phyloP scores from a whole-genome alignment of 2,797 vertebrate species.

The Siniperca undulata region DNA sequence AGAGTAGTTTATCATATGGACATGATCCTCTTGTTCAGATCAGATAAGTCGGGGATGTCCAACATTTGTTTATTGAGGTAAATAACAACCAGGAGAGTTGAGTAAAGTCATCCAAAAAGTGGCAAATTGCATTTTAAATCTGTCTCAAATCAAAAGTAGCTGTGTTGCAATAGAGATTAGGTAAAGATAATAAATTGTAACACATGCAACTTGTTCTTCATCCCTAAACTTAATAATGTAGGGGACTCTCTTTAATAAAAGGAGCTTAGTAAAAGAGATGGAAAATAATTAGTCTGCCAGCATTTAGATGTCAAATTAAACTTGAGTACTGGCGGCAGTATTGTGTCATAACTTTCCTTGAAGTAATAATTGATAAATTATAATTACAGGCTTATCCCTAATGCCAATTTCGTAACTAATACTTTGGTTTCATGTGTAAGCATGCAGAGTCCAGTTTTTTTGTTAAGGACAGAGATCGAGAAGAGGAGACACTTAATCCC shows the following conservation, averaged over 20 bases:
- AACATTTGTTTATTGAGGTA: background rate
- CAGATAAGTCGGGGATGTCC: slow-evolving; percentile 2
- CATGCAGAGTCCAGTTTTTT: slow-evolving; percentile 6
- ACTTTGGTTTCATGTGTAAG: slow-evolving; percentile 25
- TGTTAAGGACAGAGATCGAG: slow-evolving; percentile 22
- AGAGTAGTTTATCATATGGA: slow-evolving; percentile 32
- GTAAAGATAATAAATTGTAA: background rate
- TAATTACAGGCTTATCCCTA: slow-evolving; percentile 1
- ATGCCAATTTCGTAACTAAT: slow-evolving; percentile 33
- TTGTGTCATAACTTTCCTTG: slow-evolving; percentile 1
- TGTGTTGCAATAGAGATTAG: background rate
- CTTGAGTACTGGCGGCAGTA: background rate
- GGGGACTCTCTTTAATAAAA: background rate
- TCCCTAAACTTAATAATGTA: background rate
- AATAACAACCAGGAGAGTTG: background rate
- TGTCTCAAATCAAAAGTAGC: background rate
- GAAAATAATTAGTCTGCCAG: slow-evolving; percentile 14
- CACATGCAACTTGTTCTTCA: background rate
- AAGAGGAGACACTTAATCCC: slow-evolving; percentile 53
- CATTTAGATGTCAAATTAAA: slow-evolving; percentile 23
- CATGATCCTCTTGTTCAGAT: slow-evolving; percentile 13
- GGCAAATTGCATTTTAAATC: background rate
- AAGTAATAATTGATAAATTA: slow-evolving; percentile 25
- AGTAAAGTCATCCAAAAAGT: slow-evolving; percentile 11
- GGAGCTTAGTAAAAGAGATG: background rate